These are phyloP conservation scores for Ochotona princeps DNA, from an alignment of 2,113 vertebrate genomes.

Conservation along the genomic window DNA sequence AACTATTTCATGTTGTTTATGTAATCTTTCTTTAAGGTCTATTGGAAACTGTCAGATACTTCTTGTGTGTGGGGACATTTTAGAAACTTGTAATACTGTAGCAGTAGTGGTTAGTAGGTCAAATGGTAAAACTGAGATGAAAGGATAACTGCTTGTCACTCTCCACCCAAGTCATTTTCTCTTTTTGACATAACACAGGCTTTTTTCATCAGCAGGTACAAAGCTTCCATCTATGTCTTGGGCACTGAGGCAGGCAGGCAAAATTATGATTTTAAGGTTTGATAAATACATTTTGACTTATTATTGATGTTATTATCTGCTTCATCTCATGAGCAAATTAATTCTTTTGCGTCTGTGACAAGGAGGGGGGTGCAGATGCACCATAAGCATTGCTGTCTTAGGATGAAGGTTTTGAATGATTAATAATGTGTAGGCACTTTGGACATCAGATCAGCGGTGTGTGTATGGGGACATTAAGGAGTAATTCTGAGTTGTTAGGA, in stretches of 20 bases:
- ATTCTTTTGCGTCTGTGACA: neutral
- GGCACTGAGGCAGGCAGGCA: neutral
- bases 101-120: constrained; percentile 22
- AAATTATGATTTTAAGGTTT: constrained; percentile 50
- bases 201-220: neutral
- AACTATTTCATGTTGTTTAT: neutral
- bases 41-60: neutral
- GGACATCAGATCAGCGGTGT: neutral
- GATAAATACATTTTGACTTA: constrained; percentile 31
- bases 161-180: constrained; percentile 11
- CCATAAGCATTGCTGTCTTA: neutral
- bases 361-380: neutral
- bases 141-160: neutral
- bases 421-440: neutral
- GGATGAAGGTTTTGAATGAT: neutral
- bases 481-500: neutral
- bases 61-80: neutral
- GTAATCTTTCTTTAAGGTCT: constrained; percentile 3
- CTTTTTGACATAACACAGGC: constrained; percentile 32
- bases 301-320: neutral
- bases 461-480: neutral
- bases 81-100: neutral
- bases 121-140: constrained; percentile 34
- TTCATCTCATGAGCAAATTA: neutral
- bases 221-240: neutral